A percentile compares a stretch with the other conserved stretches of the same genome.
phyloP scores from a whole-genome alignment of 2,797 vertebrate species.

The Apogon hyalosoma region DNA sequence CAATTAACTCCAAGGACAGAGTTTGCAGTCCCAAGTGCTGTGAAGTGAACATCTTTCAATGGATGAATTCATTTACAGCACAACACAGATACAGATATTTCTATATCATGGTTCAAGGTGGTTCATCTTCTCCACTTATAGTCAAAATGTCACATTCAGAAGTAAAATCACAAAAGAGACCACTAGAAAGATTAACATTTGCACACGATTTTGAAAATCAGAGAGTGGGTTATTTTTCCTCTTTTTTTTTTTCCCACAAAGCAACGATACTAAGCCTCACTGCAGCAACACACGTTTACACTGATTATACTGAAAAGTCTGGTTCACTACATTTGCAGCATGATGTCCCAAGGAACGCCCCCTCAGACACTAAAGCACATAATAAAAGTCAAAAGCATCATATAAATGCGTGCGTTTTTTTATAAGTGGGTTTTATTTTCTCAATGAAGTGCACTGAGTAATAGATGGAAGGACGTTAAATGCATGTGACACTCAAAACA shows the following conservation, averaged over 20 bases:
- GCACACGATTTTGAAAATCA: conserved; percentile 31
- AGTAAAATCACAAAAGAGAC: conserved; percentile 39
- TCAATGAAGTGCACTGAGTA: conserved; percentile 8
- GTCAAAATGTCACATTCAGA: conserved; percentile 51
- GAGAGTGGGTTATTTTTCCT: background rate
- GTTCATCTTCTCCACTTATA: conserved; percentile 16
- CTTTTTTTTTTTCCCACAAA: conserved; percentile 18
- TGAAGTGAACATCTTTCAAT: conserved; percentile 1
- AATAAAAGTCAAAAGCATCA: conserved; percentile 1
- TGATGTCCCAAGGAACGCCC: background rate
- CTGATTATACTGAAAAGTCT: background rate
- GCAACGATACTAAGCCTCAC: conserved; percentile 19
- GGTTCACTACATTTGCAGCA: background rate
- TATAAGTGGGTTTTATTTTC: background rate
- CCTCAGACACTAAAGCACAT: background rate
- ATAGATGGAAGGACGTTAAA: background rate
- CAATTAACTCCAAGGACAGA: background rate
- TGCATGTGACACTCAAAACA: conserved; percentile 8
- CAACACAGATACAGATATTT: conserved; percentile 38
- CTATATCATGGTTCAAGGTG: conserved; percentile 15
- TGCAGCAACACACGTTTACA: conserved; percentile 12
- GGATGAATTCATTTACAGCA: conserved; percentile 33
- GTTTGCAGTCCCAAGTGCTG: conserved; percentile 5
- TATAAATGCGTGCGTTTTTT: background rate
- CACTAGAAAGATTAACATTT: conserved; percentile 16